A percentile compares a stretch with the other conserved stretches of the same genome.
phyloP scores from a whole-genome alignment of 2,113 vertebrate species.

The Pteruthius melanotis region DNA sequence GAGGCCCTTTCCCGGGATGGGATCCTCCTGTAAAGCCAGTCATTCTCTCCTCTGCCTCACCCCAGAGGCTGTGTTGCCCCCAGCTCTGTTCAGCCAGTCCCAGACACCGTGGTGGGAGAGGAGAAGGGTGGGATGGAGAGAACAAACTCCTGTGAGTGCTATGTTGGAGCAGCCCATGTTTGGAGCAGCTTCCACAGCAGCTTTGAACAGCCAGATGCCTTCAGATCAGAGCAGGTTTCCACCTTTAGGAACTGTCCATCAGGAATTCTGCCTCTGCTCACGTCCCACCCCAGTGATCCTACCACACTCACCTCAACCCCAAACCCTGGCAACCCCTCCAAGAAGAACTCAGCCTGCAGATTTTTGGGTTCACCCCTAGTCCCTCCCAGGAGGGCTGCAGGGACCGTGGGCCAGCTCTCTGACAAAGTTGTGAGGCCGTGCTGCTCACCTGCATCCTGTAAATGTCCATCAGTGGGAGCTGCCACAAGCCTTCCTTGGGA shows the following conservation, averaged over 20 bases:
- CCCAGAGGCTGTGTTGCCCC: neutral
- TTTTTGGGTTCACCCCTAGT: neutral
- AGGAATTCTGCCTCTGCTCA: neutral
- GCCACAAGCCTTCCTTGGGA: rapidly evolving
- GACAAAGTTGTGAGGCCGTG: rapidly evolving
- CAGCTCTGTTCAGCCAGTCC: neutral
- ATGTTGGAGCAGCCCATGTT: neutral
- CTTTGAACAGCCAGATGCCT: neutral
- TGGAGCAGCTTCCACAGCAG: neutral
- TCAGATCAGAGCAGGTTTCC: neutral
- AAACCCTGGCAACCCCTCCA: neutral
- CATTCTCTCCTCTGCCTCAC: neutral
- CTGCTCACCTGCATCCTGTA: neutral
- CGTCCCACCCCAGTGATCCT: neutral
- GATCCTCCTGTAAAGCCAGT: neutral
- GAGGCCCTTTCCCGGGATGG: neutral
- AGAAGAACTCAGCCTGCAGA: neutral
- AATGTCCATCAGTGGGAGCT: neutral
- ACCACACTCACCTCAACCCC: neutral
- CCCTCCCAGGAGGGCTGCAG: neutral
- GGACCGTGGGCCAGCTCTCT: neutral
- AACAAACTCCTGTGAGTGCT: neutral
- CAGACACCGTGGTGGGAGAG: neutral
- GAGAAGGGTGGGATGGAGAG: neutral
- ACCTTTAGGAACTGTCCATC: neutral